Evolutionary conservation across 2,888 invertebrate genomes (phyloP), one percentile per base, ranked within the genome.

Genomic region (Pristionchus entomophagus): DNA sequence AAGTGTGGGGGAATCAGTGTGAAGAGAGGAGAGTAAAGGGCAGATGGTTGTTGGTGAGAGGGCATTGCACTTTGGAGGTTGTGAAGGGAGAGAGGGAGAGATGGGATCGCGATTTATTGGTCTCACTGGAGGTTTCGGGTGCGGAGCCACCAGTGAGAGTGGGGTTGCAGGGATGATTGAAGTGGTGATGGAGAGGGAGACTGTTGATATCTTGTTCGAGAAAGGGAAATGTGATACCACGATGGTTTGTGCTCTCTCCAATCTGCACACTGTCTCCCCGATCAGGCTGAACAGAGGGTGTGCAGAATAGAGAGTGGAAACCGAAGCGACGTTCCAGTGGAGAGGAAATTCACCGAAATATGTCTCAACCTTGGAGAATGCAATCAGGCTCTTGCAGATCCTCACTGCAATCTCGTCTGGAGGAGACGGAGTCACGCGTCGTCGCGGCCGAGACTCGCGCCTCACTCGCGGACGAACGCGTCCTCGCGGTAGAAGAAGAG

Each of bases 391-490:
- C 56, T 10, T 73, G 8, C 41, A 45, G 73, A 73, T n/a, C 14
- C 0, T 38, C 73, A 10, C 51, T 80, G 10, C 80, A 32, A 51
- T 5, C 51, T 3, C 51, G 17, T 14, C 35, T 53, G 51, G 35
- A 19, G 10, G 49, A 38, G 41, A 51, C 82, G 41, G 59, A 82
- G 59, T 51, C 78, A 12, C 51, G 51, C 35, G 78, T 10, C 19
- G 22, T 51, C 49, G 78, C 22, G 49, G 78, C 78, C 6, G 78
- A 49, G 2, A 32, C 51, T 19, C 51, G 51, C 32, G 49, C 41
- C 14, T 51, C 78, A 2, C n/a, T 51, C n/a, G 78, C 78, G 80
- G 51, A 53, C 80, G 53, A 35, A 51, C 80, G 49, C n/a, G 51
- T 19, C 26, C 51, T 51, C 80, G 51, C 35, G 32, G 80, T 12